phyloP scores from a whole-genome alignment of 2,888 invertebrate genomes.

The Eudasyphora cyanicolor region DNA sequence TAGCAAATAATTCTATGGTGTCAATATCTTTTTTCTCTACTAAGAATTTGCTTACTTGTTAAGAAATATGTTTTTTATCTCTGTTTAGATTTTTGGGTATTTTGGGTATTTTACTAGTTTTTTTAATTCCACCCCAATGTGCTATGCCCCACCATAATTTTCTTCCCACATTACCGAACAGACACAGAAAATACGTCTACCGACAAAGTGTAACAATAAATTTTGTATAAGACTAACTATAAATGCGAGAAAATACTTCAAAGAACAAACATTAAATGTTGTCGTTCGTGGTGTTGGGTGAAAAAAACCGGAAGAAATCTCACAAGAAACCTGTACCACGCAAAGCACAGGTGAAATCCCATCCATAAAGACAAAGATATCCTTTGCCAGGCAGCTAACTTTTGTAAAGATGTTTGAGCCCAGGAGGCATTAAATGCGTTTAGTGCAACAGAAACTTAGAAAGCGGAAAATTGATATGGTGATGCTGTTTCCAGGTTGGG shows the following conservation, averaged over 20 bases:
- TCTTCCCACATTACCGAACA: background rate
- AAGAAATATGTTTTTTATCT: no score
- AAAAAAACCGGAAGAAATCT: background rate
- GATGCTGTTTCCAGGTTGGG: background rate
- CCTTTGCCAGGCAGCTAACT: background rate
- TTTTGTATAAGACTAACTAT: slow-evolving; percentile 49
- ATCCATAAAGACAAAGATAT: slow-evolving; percentile 38
- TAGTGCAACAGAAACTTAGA: slow-evolving; percentile 11
- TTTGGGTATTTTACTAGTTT: no score
- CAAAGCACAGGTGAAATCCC: slow-evolving; percentile 48
- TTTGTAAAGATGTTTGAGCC: background rate
- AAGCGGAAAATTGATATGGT: slow-evolving; percentile 54
- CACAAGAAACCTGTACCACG: slow-evolving; percentile 15
- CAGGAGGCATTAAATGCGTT: slow-evolving; percentile 18
- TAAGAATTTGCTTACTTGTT: no score
- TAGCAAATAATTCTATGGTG: no score
- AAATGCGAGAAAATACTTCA: slow-evolving; percentile 40
- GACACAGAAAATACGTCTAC: slow-evolving; percentile 2
- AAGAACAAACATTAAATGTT: slow-evolving; percentile 33
- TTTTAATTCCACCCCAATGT: no score
- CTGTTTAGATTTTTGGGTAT: no score
- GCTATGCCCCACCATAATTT: no score
- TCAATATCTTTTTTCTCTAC: no score
- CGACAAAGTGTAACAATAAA: slow-evolving; percentile 60
- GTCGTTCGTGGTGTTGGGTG: background rate